Evolutionary conservation across 2,113 vertebrate species (phyloP).

Genomic region (Axis porcinus): DNA sequence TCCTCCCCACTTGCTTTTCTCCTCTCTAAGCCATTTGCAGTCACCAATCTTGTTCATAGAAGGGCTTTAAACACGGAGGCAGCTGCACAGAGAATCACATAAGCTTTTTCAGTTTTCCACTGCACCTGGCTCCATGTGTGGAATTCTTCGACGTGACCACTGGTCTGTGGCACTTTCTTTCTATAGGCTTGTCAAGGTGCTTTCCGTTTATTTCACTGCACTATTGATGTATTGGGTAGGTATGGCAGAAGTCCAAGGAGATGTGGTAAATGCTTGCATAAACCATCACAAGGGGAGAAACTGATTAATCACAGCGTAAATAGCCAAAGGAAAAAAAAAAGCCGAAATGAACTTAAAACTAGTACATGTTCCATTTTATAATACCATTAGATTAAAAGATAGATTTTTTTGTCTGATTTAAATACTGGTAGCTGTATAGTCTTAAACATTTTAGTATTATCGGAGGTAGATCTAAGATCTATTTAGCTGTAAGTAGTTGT

Average conservation of each 20-base stretch:
- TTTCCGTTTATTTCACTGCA: constrained; percentile 44
- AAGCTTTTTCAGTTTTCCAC: constrained; percentile 41
- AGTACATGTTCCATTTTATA: background rate
- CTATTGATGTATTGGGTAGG: constrained; percentile 62
- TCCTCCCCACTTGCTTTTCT: background rate
- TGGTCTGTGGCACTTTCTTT: constrained; percentile 37
- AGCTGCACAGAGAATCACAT: constrained; percentile 43
- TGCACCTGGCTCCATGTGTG: constrained; percentile 46
- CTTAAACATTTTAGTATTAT: background rate
- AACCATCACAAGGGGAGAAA: constrained; percentile 16
- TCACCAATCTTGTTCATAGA: constrained; percentile 36
- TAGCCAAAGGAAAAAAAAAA: background rate
- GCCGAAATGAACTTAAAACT: background rate
- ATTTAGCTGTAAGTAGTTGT: background rate
- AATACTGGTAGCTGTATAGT: background rate
- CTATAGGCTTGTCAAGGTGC: constrained; percentile 70
- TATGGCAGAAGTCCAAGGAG: constrained; percentile 58
- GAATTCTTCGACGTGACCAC: constrained; percentile 27
- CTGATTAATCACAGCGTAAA: background rate
- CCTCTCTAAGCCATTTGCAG: background rate
- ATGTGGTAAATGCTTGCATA: constrained; percentile 46
- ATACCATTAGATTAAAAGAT: background rate
- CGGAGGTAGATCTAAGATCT: background rate
- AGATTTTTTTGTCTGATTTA: background rate
- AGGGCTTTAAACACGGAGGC: constrained; percentile 42